Evolutionary conservation across 2,888 invertebrate genomes (phyloP), one percentile per base, ranked within the genome.

Genomic region (Pediacus dermestoides): DNA sequence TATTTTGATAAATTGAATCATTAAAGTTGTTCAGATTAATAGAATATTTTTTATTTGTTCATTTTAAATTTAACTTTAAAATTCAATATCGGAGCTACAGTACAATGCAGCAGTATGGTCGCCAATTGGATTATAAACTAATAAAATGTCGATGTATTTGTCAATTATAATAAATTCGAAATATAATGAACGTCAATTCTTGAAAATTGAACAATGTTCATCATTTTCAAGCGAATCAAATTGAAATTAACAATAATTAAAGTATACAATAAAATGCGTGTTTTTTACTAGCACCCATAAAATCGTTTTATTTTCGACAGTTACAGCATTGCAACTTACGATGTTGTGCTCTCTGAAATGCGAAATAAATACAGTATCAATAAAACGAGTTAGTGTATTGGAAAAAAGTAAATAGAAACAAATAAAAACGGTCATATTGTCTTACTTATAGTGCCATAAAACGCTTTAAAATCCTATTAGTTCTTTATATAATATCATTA

Each of bases 161-260:
- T 28, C 28, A 28, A 28, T 28, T 28, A 28, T 13, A 10, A 13
- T 28, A 14, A 4, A 28, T 28, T 28, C 28, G 10, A n/a, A 28
- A 28, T 28, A 28, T 11, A 28, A 28, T 28, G 7, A 28, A 13
- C 14, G 28, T 28, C 28, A 28, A 28, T 28, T 28, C 28, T 28
- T 28, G 13, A 13, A 23, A 9, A 23, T 23, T 23, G 10, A 23
- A n/a, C n/a, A n/a, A n/a, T n/a, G n/a, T n/a, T n/a, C n/a, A n/a
- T n/a, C n/a, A n/a, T n/a, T n/a, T n/a, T n/a, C n/a, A n/a, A n/a
- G n/a, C n/a, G n/a, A n/a, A n/a, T n/a, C n/a, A n/a, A n/a, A n/a
- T n/a, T n/a, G n/a, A n/a, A n/a, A n/a, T n/a, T n/a, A n/a, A n/a
- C n/a, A n/a, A n/a, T n/a, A n/a, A n/a, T n/a, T n/a, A n/a, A n/a